phyloP scores from a whole-genome alignment of 2,113 vertebrate species.

The Pachyramphus minor region DNA sequence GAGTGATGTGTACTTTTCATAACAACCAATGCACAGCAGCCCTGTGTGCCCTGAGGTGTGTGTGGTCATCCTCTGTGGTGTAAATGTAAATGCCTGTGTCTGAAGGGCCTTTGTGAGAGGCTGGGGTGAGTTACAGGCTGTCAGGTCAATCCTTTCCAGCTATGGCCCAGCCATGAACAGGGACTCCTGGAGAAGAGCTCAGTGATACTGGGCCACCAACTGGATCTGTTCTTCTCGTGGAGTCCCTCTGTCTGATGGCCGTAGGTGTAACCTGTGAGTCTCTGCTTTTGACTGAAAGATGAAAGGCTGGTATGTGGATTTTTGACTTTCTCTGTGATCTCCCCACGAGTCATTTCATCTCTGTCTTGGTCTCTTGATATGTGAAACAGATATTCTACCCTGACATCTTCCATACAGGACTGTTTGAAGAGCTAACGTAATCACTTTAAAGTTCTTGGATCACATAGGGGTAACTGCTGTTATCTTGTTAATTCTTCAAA shows the following conservation, averaged over 20 bases:
- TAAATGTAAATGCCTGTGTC: not conserved
- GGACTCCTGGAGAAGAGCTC: not conserved
- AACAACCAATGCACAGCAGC: not conserved
- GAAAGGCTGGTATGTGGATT: not conserved
- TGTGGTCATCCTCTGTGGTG: not conserved
- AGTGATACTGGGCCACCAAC: fast-evolving
- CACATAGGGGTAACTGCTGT: not conserved
- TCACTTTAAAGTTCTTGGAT: not conserved
- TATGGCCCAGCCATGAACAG: not conserved
- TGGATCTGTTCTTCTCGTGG: not conserved
- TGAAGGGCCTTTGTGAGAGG: not conserved
- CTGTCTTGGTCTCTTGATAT: not conserved
- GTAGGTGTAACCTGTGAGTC: not conserved
- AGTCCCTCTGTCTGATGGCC: fast-evolving
- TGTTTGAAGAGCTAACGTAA: not conserved
- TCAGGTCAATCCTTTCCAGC: not conserved
- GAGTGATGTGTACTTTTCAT: fast-evolving
- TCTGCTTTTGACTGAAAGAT: not conserved
- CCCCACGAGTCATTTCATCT: not conserved
- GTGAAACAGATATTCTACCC: not conserved
- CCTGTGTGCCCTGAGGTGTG: fast-evolving
- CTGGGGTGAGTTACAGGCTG: fast-evolving
- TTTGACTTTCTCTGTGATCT: not conserved
- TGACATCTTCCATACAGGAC: not conserved
- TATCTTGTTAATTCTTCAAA: not conserved